Conservation (phyloP, 2,888 invertebrate species). For the Scaptomyza parva region DNA sequence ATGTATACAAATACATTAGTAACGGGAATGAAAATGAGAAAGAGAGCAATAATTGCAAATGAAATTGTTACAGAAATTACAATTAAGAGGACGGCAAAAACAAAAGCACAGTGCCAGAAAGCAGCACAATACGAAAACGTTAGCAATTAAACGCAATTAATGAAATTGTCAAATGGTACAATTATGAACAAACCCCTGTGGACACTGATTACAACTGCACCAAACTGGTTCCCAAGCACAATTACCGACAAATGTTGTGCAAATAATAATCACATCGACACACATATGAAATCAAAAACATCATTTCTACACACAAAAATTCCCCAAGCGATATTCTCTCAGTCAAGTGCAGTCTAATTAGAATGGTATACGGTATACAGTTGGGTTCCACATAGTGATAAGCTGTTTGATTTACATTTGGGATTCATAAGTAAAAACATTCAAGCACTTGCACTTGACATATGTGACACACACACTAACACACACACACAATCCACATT, state of each 20-base stretch:
- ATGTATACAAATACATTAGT: not conserved
- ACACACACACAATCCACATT: not conserved
- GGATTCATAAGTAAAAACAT: not conserved
- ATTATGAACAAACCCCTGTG: constrained; percentile 38
- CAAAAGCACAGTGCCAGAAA: constrained; percentile 36
- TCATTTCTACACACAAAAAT: not conserved
- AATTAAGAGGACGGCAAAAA: constrained; percentile 64
- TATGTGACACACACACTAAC: not conserved
- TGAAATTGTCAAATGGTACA: constrained; percentile 70
- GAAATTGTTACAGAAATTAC: constrained; percentile 71
- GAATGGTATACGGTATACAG: not conserved
- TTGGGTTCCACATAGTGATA: not conserved
- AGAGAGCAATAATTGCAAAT: constrained; percentile 54
- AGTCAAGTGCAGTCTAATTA: too few species aligned
- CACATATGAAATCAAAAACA: not conserved
- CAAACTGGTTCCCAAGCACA: constrained; percentile 10
- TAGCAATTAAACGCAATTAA: constrained; percentile 74
- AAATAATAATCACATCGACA: not conserved
- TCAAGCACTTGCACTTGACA: constrained; percentile 1
- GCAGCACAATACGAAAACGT: constrained; percentile 54
- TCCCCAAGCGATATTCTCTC: not conserved
- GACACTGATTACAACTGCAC: not conserved
- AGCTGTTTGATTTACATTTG: not conserved
- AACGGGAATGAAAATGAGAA: constrained; percentile 13
- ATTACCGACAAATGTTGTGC: not conserved